These are phyloP conservation scores for Ceratosolen fusciceps DNA, from an alignment of 1,140 invertebrate species.

Conservation along the genomic window DNA sequence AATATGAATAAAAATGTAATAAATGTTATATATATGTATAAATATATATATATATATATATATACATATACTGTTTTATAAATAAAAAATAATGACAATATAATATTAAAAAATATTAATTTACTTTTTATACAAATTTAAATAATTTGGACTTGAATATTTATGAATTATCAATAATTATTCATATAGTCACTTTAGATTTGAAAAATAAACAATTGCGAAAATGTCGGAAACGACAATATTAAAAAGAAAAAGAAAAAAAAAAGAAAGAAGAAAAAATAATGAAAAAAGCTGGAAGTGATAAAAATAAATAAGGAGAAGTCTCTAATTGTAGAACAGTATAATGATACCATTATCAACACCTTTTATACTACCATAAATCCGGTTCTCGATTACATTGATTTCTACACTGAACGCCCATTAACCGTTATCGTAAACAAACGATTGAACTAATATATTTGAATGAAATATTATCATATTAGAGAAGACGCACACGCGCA, in stretches of 20 bases:
- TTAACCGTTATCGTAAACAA: constrained; percentile 27
- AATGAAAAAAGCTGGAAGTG: no score
- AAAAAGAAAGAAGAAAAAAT: not conserved
- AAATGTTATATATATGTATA: no score
- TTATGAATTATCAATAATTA: not conserved
- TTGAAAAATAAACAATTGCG: not conserved
- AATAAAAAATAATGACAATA: no score
- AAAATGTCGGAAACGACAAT: not conserved
- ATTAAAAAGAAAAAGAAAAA: not conserved
- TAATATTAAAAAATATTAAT: no score
- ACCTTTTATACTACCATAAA: constrained; percentile 15
- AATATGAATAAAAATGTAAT: no score
- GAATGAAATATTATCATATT: no score
- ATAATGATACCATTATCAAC: constrained; percentile 13
- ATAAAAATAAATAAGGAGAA: not conserved
- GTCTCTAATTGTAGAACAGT: not conserved
- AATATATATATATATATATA: no score
- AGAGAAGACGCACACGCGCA: no score
- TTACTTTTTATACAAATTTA: not conserved
- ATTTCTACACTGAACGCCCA: not conserved
- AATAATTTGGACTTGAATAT: not conserved
- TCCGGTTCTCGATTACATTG: not conserved
- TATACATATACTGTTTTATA: no score
- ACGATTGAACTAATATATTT: not conserved
- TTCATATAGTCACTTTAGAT: not conserved